Conservation (phyloP, 2,797 vertebrate species). For the Natrix natrix region DNA sequence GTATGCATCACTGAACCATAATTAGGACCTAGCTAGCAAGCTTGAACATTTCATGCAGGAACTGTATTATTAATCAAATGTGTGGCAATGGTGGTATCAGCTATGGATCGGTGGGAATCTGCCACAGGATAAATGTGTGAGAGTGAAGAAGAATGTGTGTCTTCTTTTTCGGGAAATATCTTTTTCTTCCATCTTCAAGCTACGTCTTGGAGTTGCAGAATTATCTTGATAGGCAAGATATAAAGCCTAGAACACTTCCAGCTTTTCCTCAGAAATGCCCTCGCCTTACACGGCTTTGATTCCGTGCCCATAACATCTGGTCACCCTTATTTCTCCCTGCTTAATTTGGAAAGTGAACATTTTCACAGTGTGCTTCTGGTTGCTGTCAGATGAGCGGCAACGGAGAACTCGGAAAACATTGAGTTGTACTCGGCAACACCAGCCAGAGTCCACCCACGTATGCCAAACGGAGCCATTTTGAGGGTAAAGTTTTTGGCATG, state of each 20-base stretch:
- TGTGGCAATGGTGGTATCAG: not conserved
- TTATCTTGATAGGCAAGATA: not conserved
- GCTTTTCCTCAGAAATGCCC: not conserved
- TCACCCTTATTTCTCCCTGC: slow-evolving; percentile 44
- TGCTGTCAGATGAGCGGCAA: slow-evolving; percentile 30
- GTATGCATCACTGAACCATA: not conserved
- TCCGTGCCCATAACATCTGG: slow-evolving; percentile 51
- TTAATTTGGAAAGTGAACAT: slow-evolving; percentile 34
- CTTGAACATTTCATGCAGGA: not conserved
- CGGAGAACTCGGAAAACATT: slow-evolving; percentile 12
- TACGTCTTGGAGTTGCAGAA: slow-evolving; percentile 12
- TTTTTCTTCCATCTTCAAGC: slow-evolving; percentile 22
- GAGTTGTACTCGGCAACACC: not conserved
- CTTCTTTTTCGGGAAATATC: not conserved
- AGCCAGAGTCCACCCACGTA: slow-evolving; percentile 23
- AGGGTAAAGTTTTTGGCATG: not conserved
- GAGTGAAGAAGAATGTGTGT: not conserved
- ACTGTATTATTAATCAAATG: not conserved
- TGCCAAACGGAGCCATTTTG: slow-evolving; percentile 4
- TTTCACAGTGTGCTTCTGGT: slow-evolving; percentile 25
- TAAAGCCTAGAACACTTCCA: not conserved
- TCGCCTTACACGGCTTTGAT: slow-evolving; percentile 4
- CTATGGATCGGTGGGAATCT: not conserved
- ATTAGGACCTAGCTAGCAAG: slow-evolving; percentile 3
- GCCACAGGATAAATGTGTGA: not conserved